Conservation (phyloP, 2,797 vertebrate species). For the Balearica regulorum region DNA sequence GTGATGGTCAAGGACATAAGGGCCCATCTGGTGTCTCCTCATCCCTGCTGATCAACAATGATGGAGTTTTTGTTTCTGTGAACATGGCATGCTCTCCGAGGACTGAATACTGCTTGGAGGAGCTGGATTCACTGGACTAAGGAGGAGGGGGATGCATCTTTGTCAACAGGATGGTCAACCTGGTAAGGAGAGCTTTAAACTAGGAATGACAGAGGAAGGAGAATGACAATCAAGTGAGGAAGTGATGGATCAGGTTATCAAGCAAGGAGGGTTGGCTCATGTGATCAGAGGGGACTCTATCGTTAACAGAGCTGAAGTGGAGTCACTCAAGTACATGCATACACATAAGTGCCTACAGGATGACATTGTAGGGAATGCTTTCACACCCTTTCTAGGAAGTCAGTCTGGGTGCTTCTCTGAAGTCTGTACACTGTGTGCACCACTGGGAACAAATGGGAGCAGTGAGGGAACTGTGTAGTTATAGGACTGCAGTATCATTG, state of each 20-base stretch:
- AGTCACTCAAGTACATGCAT: neutral
- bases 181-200: neutral
- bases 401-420: neutral
- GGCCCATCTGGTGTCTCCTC: neutral
- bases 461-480: neutral
- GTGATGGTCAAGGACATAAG: neutral
- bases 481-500: neutral
- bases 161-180: neutral
- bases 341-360: neutral
- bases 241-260: neutral
- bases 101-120: neutral
- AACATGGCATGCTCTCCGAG: neutral
- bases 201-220: neutral
- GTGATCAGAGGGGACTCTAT: neutral
- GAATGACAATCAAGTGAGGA: neutral
- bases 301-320: neutral
- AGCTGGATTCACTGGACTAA: neutral
- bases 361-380: neutral
- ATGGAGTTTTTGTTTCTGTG: neutral
- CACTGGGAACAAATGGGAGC: neutral
- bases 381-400: neutral
- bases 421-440: neutral
- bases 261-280: neutral
- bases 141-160: neutral
- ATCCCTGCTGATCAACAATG: fast-evolving